Evolutionary conservation across 2,113 vertebrate genomes (phyloP), one percentile per base, ranked within the genome.

Genomic region (Pterophyllum scalare): DNA sequence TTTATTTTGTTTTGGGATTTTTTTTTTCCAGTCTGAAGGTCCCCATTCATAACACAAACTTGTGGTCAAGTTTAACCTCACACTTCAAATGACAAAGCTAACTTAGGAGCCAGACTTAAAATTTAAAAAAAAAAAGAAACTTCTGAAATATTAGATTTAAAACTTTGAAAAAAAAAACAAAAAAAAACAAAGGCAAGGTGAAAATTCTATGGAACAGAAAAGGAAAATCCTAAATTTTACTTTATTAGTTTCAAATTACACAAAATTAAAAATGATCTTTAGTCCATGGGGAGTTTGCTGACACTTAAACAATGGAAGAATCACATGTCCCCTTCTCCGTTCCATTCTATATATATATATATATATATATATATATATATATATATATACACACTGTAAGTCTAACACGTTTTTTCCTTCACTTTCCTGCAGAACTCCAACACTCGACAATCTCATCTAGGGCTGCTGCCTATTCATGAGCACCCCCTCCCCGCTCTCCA

Each of bases 401-500:
- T 59, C 2, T 72, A 75, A 59, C 78, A 46, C 59, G 75, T 31
- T 40, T 28, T 40, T 59, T 31, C 70, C 46, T 38, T 59, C 59
- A 11, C 64, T 2, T 54, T 43, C 56, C 83, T 33, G 75, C 75
- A 28, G 78, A 81, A 74, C 64, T 9, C 52, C 60, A 60, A 77
- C 46, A 33, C 77, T 80, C 49, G 5, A 59, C 77, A 90, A 83
- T 86, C 86, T 93, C 85, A 89, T 93, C 80, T 79, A 83, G 74
- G 38, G 11, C 81, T 86, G 85, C 87, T 75, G 85, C 83, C 76
- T 87, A 87, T 91, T 90, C 85, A 90, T 67, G 88, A 90, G 87
- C 79, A 46, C 80, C 86, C 84, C 83, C 85, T 88, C 86, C 85
- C 79, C 70, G 79, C 88, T 82, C 85, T 88, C 80, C 86, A 92